Evolutionary conservation across 2,797 vertebrate genomes (phyloP).

Genomic region (Pogoniulus pusillus): DNA sequence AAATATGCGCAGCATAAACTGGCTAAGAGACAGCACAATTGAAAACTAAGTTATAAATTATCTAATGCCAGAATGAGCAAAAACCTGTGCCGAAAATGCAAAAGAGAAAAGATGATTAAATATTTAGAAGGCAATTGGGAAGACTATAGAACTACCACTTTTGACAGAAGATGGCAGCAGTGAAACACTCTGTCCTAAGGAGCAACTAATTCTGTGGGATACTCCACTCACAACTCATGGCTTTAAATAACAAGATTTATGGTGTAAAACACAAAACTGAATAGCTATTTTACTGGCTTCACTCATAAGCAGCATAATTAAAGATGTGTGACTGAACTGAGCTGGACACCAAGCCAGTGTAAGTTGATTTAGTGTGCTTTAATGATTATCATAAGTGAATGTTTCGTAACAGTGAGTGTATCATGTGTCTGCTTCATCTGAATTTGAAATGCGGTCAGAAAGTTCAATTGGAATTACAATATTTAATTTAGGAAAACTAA

Average conservation of each 20-base stretch:
- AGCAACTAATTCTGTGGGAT: background rate
- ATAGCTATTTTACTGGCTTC: background rate
- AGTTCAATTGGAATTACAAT: background rate
- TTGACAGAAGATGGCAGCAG: constrained; percentile 75
- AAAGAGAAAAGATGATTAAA: background rate
- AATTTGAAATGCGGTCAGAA: background rate
- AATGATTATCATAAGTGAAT: background rate
- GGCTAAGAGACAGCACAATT: background rate
- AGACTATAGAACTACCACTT: background rate
- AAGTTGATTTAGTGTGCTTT: background rate
- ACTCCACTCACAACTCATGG: rapidly evolving
- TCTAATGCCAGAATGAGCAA: background rate
- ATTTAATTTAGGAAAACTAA: background rate
- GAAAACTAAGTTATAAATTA: background rate
- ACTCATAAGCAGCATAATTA: background rate
- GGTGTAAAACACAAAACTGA: background rate
- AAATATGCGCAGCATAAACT: background rate
- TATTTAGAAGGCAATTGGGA: background rate
- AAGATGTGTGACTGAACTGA: background rate
- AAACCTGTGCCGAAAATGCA: rapidly evolving
- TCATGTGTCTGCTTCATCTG: background rate
- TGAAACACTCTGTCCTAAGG: background rate
- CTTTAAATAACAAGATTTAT: background rate
- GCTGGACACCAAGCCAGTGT: background rate
- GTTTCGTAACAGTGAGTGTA: background rate